phyloP scores from a whole-genome alignment of 2,888 invertebrate species.

The Athrips mouffetella region DNA sequence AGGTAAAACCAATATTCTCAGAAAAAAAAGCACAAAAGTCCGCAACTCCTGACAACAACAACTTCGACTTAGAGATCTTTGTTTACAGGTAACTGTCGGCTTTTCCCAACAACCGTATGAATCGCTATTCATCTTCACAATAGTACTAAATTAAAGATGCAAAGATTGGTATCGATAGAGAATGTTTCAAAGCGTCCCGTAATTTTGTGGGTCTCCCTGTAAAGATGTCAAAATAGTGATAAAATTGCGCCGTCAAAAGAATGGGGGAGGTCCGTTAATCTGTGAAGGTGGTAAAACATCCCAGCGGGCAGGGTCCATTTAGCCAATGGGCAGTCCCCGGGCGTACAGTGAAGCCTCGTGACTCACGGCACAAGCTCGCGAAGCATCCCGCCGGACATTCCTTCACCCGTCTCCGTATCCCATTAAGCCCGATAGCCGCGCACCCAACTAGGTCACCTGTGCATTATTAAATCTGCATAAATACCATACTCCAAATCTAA shows the following conservation, averaged over 20 bases:
- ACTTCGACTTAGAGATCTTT: constrained; percentile 25
- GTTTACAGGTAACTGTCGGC: constrained; percentile 30
- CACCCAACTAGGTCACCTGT: constrained; percentile 1
- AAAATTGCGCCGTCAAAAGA: constrained; percentile 22
- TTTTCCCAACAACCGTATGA: constrained; percentile 19
- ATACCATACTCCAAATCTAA: constrained; percentile 29
- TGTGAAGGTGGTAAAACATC: constrained; percentile 43
- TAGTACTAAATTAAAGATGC: constrained; percentile 33
- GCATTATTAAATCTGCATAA: constrained; percentile 3
- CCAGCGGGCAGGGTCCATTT: constrained; percentile 25
- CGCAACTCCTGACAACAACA: constrained; percentile 20
- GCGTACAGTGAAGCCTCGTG: constrained; percentile 43
- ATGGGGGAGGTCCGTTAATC: constrained; percentile 28
- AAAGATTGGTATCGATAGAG: constrained; percentile 32
- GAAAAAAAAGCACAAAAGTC: constrained; percentile 16
- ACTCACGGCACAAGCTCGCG: constrained; percentile 54
- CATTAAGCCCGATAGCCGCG: constrained; percentile 40
- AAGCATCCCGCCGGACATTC: constrained; percentile 61
- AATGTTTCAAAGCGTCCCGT: constrained; percentile 34
- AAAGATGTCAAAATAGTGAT: constrained; percentile 16
- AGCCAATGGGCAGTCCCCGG: constrained; percentile 34
- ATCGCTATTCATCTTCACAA: constrained; percentile 21
- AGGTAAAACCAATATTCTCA: constrained; percentile 3
- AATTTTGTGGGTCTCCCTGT: constrained; percentile 19
- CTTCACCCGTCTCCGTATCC: constrained; percentile 33